These are phyloP conservation scores for Desoria tigrina DNA, from an alignment of 2,888 invertebrate genomes.

Conservation along the genomic window DNA sequence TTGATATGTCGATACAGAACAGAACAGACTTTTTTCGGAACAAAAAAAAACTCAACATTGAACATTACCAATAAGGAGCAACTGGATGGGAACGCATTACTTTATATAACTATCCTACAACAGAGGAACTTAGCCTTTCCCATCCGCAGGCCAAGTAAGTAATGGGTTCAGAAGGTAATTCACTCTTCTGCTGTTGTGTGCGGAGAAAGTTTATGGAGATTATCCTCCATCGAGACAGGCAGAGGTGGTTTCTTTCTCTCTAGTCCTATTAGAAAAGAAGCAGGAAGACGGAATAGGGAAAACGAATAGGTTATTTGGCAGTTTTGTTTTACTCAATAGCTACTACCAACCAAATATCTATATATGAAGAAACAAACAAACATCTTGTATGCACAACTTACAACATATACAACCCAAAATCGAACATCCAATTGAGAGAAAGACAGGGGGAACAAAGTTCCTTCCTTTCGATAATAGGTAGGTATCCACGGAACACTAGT, in stretches of 20 bases:
- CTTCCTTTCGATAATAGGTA: too few relatives aligned
- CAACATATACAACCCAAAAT: too few relatives aligned
- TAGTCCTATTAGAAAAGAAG: slow-evolving; percentile 8
- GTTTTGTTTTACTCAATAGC: not conserved
- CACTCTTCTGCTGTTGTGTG: not conserved
- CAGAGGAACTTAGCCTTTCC: not conserved
- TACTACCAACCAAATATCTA: not conserved
- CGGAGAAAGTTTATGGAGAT: slow-evolving; percentile 20
- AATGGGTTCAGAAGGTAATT: slow-evolving; percentile 7
- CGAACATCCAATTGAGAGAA: too few relatives aligned
- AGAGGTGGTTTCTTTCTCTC: slow-evolving; percentile 17
- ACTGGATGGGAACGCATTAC: not conserved
- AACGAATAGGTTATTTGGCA: slow-evolving; percentile 3
- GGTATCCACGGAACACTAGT: too few relatives aligned
- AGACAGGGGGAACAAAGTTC: too few relatives aligned
- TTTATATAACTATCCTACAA: too few relatives aligned
- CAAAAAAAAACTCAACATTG: not conserved
- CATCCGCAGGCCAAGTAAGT: not conserved
- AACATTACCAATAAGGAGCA: not conserved
- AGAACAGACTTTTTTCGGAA: slow-evolving; percentile 1
- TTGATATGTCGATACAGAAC: too few relatives aligned
- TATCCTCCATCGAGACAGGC: slow-evolving; percentile 5
- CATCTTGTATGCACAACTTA: too few relatives aligned
- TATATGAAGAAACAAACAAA: too few relatives aligned
- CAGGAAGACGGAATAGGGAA: not conserved